Conservation (phyloP, 2,797 vertebrate genomes). For the Trematomus bernacchii region DNA sequence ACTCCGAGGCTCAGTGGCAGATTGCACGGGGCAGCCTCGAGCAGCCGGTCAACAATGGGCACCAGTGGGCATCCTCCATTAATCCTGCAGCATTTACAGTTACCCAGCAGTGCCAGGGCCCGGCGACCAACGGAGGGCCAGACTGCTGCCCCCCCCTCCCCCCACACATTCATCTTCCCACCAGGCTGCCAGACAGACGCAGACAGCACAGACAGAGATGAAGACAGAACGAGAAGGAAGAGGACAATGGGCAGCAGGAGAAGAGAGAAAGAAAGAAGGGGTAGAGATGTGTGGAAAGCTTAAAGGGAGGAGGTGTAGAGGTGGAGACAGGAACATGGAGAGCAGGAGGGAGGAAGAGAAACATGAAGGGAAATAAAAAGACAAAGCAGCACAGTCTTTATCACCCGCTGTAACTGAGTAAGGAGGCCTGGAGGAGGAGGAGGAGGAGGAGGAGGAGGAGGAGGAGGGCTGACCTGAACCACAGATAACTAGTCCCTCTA, state of each 20-base stretch:
- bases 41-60: conserved; percentile 79
- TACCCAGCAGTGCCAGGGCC: conserved; percentile 69
- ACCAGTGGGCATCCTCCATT: conserved; percentile 78
- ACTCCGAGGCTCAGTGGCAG: conserved; percentile 72
- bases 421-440: conserved; percentile 57
- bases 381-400: conserved; percentile 55
- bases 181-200: conserved; percentile 69
- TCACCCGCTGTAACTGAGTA: conserved; percentile 72
- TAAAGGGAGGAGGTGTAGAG: conserved; percentile 29
- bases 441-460: conserved; percentile 13
- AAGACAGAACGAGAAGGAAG: conserved; percentile 54
- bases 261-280: conserved; percentile 32
- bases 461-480: not conserved
- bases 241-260: conserved; percentile 56
- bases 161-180: conserved; percentile 79
- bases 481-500: not conserved
- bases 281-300: conserved; percentile 25
- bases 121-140: conserved; percentile 65
- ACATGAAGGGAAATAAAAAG: conserved; percentile 34
- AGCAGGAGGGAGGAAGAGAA: conserved; percentile 27
- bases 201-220: conserved; percentile 60
- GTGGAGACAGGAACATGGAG: conserved; percentile 18
- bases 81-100: conserved; percentile 77
- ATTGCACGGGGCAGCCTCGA: conserved; percentile 66
- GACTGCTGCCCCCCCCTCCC: conserved; percentile 68